Evolutionary conservation across 1,140 invertebrate species (phyloP).

Genomic region (Diabrotica undecimpunctata): DNA sequence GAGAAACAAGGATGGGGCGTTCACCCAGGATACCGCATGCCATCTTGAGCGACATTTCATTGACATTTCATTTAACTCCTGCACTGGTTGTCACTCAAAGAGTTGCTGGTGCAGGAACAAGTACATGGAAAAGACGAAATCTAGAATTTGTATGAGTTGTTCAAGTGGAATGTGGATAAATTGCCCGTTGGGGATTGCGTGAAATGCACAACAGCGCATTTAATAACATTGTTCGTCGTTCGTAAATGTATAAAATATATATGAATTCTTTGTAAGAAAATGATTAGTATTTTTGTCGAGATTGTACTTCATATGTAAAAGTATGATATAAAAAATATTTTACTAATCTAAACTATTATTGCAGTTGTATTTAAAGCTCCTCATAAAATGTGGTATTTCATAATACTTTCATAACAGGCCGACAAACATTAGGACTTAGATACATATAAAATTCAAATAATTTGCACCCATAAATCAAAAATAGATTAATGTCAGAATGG

Average conservation of each 20-base stretch:
- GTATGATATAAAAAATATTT: too few species aligned
- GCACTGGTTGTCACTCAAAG: conserved; percentile 43
- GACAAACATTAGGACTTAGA: too few species aligned
- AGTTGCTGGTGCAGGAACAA: conserved; percentile 35
- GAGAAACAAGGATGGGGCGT: conserved; percentile 45
- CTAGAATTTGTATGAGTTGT: conserved; percentile 25
- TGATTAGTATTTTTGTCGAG: neutral
- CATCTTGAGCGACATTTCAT: conserved; percentile 48
- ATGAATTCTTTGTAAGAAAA: neutral
- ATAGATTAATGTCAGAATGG: too few species aligned
- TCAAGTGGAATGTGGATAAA: conserved; percentile 42
- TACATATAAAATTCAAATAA: too few species aligned
- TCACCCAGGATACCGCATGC: conserved; percentile 34
- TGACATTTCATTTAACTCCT: conserved; percentile 49
- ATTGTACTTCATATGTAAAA: neutral
- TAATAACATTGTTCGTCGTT: neutral
- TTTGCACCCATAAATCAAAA: too few species aligned
- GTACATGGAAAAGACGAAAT: conserved; percentile 20
- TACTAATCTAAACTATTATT: too few species aligned
- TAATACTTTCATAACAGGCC: too few species aligned
- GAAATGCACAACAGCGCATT: neutral
- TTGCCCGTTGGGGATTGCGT: conserved; percentile 28
- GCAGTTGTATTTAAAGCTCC: too few species aligned
- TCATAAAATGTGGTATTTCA: too few species aligned
- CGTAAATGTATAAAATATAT: neutral